Base-by-base conservation (phyloP, 2,797 vertebrate species). In the Chaetophractus vellerosus region DNA sequence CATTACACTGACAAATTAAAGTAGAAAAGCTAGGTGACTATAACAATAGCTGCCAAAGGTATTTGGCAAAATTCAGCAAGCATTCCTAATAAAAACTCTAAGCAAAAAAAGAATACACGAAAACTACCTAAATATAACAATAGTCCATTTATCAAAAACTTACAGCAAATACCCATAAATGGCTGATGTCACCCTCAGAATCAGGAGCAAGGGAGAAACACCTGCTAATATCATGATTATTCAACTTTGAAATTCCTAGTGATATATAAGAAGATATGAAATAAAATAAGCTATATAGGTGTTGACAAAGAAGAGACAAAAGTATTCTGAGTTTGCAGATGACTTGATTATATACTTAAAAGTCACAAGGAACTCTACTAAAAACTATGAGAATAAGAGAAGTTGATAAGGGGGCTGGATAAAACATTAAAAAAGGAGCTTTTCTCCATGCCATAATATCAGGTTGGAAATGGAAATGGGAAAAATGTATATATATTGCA, bases 101-200 rank as follows among this genome's bases (percentile, higher is more conserved):
- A 93, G 71, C 15, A 38, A 55, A 94, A 38, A 63, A 78, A 31
- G n/a, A 74, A 91, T 11, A 76, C 8, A 71, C 2, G 57, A 66
- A 79, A 93, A 71, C 12, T 23, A 96, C 38, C 64, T 87, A 90
- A 71, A 87, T 71, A 38, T n/a, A 52, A 68, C 10, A 33, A 75
- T 5, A 71, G 31, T 8, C 36, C 38, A 31, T 59, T 83, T 59
- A 52, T 24, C 26, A 59, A 78, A 81, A 82, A 38, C 36, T 24
- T 36, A 69, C 2, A 76, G 45, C 8, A 93, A 84, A 57, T 14
- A 9, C 15, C 69, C 16, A 36, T 36, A 69, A 57, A 45, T 3
- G 36, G 61, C 66, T 59, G 33, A 55, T 18, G 55, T 1, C 28
- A 89, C 50, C 69, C 95, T 87, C 55, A 90, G 87, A 81, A 90